Evolutionary conservation across 2,888 invertebrate species (phyloP), one percentile per base, ranked within the genome.

Genomic region (Bellardia bayeri): DNA sequence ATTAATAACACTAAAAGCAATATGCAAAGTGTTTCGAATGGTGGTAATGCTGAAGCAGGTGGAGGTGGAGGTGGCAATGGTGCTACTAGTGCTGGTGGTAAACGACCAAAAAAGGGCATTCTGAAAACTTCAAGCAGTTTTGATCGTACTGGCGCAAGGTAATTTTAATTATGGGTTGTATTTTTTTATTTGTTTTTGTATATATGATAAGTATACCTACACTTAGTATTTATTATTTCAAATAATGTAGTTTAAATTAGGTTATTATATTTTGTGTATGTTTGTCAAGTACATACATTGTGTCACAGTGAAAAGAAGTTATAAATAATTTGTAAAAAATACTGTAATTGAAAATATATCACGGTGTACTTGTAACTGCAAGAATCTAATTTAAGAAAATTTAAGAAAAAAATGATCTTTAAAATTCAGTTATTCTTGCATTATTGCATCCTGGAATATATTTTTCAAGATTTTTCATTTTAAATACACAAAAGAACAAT

Each of bases 51-150:
- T 16, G 85, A 87, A 58, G 33, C 56, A 16, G 75, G 79, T 54
- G 75, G 58, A 16, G 75, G 79, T 54, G 75, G 58, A 33, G 69
- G 82, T 42, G 87, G 84, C 13, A 82, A 71, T 68, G 71, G 74
- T 54, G 30, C 76, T 37, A 82, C 78, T 64, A 63, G 87, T 23
- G 56, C 72, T n/a, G 85, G 85, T n/a, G 85, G 85, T 45, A 87
- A 87, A 69, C 85, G 87, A 51, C 94, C 94, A 85, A 94, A 94
- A 90, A 94, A 98, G 95, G 97, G 98, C 90, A 99, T 99, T 93
- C 94, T 99, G 86, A 99, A 98, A 94, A 96, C 97, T 87, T 98
- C 98, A 11, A 96, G 98, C 90, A 98, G 98, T 94, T 97, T 98
- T 93, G 98, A 98, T 94, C 96, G 95, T 78, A 92, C 93, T 51